Evolutionary conservation across 2,113 vertebrate genomes (phyloP).

Genomic region (Dicerorhinus sumatrensis): DNA sequence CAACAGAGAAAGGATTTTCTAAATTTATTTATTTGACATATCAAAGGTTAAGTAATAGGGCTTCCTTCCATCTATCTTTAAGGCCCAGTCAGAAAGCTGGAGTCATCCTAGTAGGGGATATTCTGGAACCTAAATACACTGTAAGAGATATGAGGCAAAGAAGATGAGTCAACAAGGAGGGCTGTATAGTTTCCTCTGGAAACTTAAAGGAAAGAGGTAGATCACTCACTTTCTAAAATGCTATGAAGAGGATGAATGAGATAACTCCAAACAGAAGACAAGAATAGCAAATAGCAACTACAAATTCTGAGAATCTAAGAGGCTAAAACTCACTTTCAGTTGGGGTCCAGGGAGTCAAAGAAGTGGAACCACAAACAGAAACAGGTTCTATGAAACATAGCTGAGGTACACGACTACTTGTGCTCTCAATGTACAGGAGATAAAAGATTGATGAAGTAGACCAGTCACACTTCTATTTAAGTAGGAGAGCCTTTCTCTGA

Average conservation of each 20-base stretch:
- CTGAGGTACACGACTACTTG: neutral
- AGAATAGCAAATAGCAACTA: neutral
- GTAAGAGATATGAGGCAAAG: neutral
- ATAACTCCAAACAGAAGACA: neutral
- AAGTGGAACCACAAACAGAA: neutral
- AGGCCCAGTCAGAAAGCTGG: neutral
- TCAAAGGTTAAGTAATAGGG: neutral
- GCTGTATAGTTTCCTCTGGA: neutral
- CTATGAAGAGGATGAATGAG: neutral
- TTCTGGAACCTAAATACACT: neutral
- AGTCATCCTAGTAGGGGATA: neutral
- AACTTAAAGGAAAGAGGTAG: neutral
- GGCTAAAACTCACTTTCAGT: neutral
- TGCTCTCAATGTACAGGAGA: neutral
- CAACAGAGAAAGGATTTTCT: neutral
- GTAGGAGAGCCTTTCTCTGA: neutral
- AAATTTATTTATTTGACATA: neutral
- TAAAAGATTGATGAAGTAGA: neutral
- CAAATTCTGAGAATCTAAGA: neutral
- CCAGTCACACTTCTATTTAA: neutral
- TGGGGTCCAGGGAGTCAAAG: neutral
- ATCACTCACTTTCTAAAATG: neutral
- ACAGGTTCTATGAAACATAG: neutral
- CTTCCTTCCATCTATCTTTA: neutral
- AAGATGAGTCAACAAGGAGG: neutral